A percentile compares a stretch with the other conserved stretches of the same genome.
Evolutionary conservation across 2,797 vertebrate genomes (phyloP).

Genomic region (Knipowitschia caucasica): DNA sequence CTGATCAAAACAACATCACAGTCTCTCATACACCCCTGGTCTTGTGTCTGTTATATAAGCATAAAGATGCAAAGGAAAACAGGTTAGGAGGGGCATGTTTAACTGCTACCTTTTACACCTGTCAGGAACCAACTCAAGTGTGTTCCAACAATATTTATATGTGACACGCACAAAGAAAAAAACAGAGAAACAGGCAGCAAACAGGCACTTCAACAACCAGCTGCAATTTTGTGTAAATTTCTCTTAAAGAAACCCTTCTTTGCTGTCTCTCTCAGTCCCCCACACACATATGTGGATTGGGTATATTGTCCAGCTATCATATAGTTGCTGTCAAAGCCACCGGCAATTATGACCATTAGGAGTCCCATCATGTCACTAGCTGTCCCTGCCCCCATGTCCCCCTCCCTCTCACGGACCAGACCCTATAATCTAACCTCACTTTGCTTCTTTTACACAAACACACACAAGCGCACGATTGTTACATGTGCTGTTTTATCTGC

Average conservation of each 20-base stretch:
- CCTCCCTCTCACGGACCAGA: slow-evolving; percentile 68
- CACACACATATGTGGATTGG: slow-evolving; percentile 51
- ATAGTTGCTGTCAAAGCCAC: slow-evolving; percentile 97
- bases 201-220: slow-evolving; percentile 79
- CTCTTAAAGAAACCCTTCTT: slow-evolving; percentile 80
- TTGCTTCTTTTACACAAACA: slow-evolving; percentile 84
- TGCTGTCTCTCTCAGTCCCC: slow-evolving; percentile 16
- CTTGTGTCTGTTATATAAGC: slow-evolving; percentile 22
- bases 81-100: slow-evolving; percentile 54
- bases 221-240: slow-evolving; percentile 99
- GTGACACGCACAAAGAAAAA: slow-evolving; percentile 36
- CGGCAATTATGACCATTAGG: slow-evolving; percentile 99
- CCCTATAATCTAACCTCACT: slow-evolving; percentile 99
- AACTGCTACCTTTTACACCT: slow-evolving; percentile 78
- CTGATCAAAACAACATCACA: neutral
- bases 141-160: slow-evolving; percentile 63
- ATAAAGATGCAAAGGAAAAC: slow-evolving; percentile 46
- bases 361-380: slow-evolving; percentile 96
- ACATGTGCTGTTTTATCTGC: slow-evolving; percentile 57
- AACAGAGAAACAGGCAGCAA: slow-evolving; percentile 80
- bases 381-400: slow-evolving; percentile 82
- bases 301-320: slow-evolving; percentile 94
- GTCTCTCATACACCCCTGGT: neutral
- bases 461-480: slow-evolving; percentile 58
- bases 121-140: slow-evolving; percentile 64